Evolutionary conservation across 2,113 vertebrate species (phyloP).

Genomic region (Noturus placidus): DNA sequence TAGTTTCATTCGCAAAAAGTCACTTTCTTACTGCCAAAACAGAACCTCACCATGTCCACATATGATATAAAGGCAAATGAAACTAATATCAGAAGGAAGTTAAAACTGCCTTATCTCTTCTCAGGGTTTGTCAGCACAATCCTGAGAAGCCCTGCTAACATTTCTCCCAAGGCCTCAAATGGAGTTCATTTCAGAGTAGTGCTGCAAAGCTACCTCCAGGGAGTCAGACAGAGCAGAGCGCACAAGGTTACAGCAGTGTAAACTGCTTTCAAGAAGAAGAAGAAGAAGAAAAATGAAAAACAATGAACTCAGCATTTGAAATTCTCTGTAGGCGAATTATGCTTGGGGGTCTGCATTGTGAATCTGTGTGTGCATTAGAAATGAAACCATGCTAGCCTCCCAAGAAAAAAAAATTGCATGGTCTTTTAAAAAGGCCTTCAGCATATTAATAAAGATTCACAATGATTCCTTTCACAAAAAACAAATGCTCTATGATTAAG

Average conservation of each 20-base stretch:
- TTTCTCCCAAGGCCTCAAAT: slow-evolving; percentile 22
- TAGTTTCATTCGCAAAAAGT: slow-evolving; percentile 27
- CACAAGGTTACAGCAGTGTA: slow-evolving; percentile 17
- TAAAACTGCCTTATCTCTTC: not conserved
- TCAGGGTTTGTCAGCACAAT: slow-evolving; percentile 1
- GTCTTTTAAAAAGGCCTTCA: slow-evolving; percentile 21
- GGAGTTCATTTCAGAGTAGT: not conserved
- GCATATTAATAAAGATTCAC: slow-evolving; percentile 11
- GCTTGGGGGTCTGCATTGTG: slow-evolving; percentile 21
- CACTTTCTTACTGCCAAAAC: not conserved
- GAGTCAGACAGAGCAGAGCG: not conserved
- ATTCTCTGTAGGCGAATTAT: slow-evolving; percentile 15
- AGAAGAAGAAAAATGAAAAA: not conserved
- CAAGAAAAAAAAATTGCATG: not conserved
- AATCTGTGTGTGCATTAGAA: not conserved
- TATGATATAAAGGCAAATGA: slow-evolving; percentile 3
- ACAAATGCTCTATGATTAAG: not conserved
- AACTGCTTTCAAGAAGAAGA: not conserved
- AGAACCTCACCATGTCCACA: not conserved
- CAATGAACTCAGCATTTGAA: not conserved
- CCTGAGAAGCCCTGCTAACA: not conserved
- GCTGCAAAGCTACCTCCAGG: slow-evolving; percentile 10
- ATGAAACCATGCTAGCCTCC: not conserved
- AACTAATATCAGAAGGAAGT: slow-evolving; percentile 3
- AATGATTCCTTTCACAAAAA: slow-evolving; percentile 15